Conservation (phyloP, 2,797 vertebrate species). For the Heterohyrax brucei region DNA sequence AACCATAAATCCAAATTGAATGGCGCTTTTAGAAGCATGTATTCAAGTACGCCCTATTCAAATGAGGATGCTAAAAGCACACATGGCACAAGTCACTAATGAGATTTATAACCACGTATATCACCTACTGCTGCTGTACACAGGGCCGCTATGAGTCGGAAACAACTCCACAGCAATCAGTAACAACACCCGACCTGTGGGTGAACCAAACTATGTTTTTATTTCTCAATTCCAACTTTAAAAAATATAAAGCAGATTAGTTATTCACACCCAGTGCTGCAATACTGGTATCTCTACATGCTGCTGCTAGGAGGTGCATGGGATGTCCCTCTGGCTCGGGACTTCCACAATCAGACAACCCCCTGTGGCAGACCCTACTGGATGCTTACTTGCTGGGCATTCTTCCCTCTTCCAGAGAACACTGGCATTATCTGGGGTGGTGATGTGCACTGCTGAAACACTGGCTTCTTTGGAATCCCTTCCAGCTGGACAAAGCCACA, state of each 20-base stretch:
- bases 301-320: background rate
- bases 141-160: background rate
- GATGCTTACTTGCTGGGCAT: background rate
- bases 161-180: background rate
- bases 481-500: background rate
- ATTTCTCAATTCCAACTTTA: background rate
- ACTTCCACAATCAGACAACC: background rate
- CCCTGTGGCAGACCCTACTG: background rate
- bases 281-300: background rate
- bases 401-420: background rate
- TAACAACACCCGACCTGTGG: background rate
- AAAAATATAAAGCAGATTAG: background rate
- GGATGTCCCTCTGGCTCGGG: background rate
- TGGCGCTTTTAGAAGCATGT: conserved; percentile 43
- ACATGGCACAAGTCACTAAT: background rate
- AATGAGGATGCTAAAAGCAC: background rate
- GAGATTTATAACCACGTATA: conserved; percentile 2
- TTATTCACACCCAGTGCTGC: conserved; percentile 25
- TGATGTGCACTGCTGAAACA: background rate
- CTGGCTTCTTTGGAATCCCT: background rate
- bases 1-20: conserved; percentile 52
- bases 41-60: background rate
- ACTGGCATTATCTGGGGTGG: background rate
- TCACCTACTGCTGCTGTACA: background rate
- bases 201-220: conserved; percentile 11